These are phyloP conservation scores for Troides aeacus DNA, from an alignment of 2,888 invertebrate genomes.

Conservation along the genomic window DNA sequence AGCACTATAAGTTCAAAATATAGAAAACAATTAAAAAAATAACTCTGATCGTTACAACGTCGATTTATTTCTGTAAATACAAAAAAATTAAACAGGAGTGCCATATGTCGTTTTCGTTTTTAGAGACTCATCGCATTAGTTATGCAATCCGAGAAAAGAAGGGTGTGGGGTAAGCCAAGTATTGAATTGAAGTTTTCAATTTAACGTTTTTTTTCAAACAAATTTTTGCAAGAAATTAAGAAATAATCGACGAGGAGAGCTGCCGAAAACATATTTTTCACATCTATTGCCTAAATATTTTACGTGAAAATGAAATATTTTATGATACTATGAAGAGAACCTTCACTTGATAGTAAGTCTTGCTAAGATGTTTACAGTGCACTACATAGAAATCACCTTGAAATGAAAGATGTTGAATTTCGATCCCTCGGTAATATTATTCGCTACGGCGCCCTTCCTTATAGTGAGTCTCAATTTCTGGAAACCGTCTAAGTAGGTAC, in stretches of 20 bases:
- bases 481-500: too few species aligned
- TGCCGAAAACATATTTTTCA: not conserved
- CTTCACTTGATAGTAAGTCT: too few species aligned
- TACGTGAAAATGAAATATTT: not conserved
- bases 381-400: too few species aligned
- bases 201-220: conserved; percentile 1
- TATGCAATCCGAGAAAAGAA: conserved; percentile 59
- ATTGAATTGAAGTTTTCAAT: conserved; percentile 20
- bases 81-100: conserved; percentile 11
- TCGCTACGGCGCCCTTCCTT: too few species aligned
- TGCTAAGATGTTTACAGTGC: too few species aligned
- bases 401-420: too few species aligned
- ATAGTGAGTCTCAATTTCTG: too few species aligned
- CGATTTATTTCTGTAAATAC: not conserved
- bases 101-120: conserved; percentile 61
- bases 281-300: not conserved
- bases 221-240: not conserved
- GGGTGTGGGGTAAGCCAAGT: conserved; percentile 41
- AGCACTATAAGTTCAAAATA: too few species aligned
- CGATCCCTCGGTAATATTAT: too few species aligned
- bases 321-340: not conserved
- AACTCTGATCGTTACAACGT: not conserved
- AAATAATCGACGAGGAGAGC: not conserved
- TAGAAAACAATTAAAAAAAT: not conserved
- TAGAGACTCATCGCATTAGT: conserved; percentile 72